A percentile compares a stretch with the other conserved stretches of the same genome.
phyloP scores from a whole-genome alignment of 1,140 invertebrate genomes.

The Pachyrhynchus sulphureomaculatus region DNA sequence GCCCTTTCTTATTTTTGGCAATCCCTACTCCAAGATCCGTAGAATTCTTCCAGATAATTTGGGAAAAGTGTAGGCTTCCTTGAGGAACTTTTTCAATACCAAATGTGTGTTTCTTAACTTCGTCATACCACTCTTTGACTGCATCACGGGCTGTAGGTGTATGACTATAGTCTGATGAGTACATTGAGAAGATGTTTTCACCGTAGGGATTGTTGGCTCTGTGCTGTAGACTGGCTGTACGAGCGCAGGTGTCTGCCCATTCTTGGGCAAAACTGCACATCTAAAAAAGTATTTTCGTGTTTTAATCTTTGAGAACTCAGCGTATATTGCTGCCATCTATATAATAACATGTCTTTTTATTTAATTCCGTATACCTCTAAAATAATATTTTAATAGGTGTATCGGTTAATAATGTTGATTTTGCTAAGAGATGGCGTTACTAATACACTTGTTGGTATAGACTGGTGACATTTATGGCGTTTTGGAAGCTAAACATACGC shows the following conservation, averaged over 20 bases:
- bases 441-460: no score
- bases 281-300: constrained; percentile 42
- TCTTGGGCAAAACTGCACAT: constrained; percentile 60
- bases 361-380: no score
- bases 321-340: no score
- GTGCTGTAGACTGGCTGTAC: constrained; percentile 65
- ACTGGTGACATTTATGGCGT: no score
- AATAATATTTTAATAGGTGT: no score
- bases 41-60: constrained; percentile 61
- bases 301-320: background rate
- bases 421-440: no score
- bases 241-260: constrained; percentile 77
- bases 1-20: constrained; percentile 61
- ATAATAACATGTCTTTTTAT: no score
- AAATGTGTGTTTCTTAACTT: constrained; percentile 61
- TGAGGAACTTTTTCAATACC: constrained; percentile 55
- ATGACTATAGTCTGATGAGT: constrained; percentile 66
- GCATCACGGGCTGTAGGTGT: constrained; percentile 65
- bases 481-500: no score
- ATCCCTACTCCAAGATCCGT: constrained; percentile 73
- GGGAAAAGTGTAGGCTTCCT: constrained; percentile 65
- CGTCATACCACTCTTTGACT: constrained; percentile 69
- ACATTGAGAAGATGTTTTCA: constrained; percentile 65
- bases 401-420: no score
- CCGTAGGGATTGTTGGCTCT: constrained; percentile 56